A percentile compares a stretch with the other conserved stretches of the same genome.
These are phyloP conservation scores for Barypeithes pellucidus DNA, from an alignment of 2,888 invertebrate species.

Conservation along the genomic window DNA sequence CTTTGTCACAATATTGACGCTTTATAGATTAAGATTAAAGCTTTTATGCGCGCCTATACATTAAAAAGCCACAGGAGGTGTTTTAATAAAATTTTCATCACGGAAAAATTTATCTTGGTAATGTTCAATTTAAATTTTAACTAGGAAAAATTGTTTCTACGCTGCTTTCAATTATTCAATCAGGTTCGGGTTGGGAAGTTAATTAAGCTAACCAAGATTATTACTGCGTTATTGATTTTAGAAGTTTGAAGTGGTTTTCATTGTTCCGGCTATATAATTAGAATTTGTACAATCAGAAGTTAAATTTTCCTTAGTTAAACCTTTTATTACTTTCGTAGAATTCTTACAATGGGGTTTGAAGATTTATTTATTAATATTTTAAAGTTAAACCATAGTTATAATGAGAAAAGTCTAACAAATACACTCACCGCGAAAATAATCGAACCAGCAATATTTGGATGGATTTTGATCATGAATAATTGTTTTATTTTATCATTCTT, in stretches of 20 bases:
- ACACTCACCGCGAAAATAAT: too few relatives aligned
- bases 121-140: constrained; percentile 44
- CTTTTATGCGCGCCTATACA: constrained; percentile 47
- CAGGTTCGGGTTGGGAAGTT: constrained; percentile 12
- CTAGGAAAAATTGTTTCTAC: constrained; percentile 38
- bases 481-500: too few relatives aligned
- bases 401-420: too few relatives aligned
- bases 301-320: neutral
- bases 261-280: constrained; percentile 16
- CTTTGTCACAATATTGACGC: constrained; percentile 56
- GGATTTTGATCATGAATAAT: too few relatives aligned
- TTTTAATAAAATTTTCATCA: constrained; percentile 50
- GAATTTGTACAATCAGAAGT: constrained; percentile 1
- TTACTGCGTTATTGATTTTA: constrained; percentile 21
- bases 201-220: constrained; percentile 30
- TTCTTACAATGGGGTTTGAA: too few relatives aligned
- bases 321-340: neutral
- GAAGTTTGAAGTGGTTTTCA: neutral
- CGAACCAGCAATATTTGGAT: too few relatives aligned
- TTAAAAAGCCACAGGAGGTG: constrained; percentile 50
- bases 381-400: too few relatives aligned
- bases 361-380: neutral
- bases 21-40: constrained; percentile 54
- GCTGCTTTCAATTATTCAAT: constrained; percentile 37
- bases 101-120: constrained; percentile 41